A percentile compares a stretch with the other conserved stretches of the same genome.
Conservation (phyloP, 2,888 invertebrate species). For the Bursaphelenchus okinawaensis region DNA sequence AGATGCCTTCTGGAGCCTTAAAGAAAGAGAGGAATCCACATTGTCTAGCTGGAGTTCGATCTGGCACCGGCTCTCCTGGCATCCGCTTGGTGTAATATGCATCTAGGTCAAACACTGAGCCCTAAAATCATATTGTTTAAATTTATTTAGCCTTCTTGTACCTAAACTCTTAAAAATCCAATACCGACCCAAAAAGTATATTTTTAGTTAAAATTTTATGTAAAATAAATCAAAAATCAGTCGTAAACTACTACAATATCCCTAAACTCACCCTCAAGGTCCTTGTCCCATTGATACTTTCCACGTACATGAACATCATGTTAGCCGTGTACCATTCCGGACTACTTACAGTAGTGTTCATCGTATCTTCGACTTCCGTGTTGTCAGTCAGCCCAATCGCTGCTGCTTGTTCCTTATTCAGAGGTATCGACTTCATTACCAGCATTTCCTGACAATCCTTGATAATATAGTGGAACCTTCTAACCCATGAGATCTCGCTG, state of each 20-base stretch:
- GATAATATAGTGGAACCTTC: slow-evolving; percentile 1
- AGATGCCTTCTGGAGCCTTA: neutral
- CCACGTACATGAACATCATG: slow-evolving; percentile 11
- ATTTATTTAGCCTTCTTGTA: too few relatives aligned
- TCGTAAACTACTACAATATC: too few relatives aligned
- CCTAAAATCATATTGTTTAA: neutral
- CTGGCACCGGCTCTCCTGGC: neutral
- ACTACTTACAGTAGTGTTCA: neutral
- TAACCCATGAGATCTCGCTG: neutral
- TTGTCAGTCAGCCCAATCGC: slow-evolving; percentile 4
- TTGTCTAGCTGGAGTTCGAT: neutral
- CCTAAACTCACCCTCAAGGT: neutral
- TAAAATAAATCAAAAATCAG: too few relatives aligned
- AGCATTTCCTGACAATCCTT: neutral
- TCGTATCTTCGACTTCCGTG: slow-evolving; percentile 2
- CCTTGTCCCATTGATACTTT: neutral
- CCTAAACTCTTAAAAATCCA: too few relatives aligned
- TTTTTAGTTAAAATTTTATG: too few relatives aligned
- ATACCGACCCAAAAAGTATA: too few relatives aligned
- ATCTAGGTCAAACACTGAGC: slow-evolving; percentile 4
- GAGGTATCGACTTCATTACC: neutral
- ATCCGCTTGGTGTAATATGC: slow-evolving; percentile 8
- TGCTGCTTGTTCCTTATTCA: neutral
- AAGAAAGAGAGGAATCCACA: slow-evolving; percentile 12
- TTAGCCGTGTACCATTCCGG: neutral